These are phyloP conservation scores for Catharus ustulatus DNA, from an alignment of 2,797 vertebrate species.

Conservation along the genomic window DNA sequence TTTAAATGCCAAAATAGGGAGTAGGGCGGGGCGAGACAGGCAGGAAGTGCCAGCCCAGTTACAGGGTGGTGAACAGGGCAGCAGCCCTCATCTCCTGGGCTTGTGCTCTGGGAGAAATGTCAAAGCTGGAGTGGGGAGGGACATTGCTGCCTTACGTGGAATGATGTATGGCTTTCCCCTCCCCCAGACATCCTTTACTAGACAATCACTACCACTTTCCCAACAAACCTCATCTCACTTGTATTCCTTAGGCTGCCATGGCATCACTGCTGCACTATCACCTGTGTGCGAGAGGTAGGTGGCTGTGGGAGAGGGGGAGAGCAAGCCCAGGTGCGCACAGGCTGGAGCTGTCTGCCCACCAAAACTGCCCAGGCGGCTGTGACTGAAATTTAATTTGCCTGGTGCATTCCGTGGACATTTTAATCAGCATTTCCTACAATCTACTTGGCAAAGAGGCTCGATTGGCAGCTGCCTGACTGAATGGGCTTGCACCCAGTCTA, in stretches of 20 bases:
- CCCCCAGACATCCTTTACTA: neutral
- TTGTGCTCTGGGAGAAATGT: neutral
- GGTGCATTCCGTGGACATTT: conserved; percentile 25
- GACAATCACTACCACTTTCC: neutral
- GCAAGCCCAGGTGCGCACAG: neutral
- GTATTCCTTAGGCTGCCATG: neutral
- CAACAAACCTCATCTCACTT: neutral
- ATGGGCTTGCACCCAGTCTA: conserved; percentile 71
- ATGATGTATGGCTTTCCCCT: neutral
- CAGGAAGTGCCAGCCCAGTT: neutral
- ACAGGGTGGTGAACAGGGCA: neutral
- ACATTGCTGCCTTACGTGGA: neutral
- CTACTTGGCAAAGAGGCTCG: conserved; percentile 58
- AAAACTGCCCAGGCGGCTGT: neutral
- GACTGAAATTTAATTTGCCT: conserved; percentile 57
- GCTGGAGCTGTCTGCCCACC: neutral
- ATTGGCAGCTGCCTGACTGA: conserved; percentile 68
- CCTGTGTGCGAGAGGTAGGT: neutral
- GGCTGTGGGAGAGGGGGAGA: accelerated
- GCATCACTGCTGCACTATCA: neutral
- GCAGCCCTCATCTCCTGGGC: neutral
- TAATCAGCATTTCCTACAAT: conserved; percentile 63
- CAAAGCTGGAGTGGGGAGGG: neutral
- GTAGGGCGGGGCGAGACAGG: accelerated
- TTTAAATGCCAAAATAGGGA: neutral